Evolutionary conservation across 2,888 invertebrate species (phyloP).

Genomic region (Troides oblongomaculatus): DNA sequence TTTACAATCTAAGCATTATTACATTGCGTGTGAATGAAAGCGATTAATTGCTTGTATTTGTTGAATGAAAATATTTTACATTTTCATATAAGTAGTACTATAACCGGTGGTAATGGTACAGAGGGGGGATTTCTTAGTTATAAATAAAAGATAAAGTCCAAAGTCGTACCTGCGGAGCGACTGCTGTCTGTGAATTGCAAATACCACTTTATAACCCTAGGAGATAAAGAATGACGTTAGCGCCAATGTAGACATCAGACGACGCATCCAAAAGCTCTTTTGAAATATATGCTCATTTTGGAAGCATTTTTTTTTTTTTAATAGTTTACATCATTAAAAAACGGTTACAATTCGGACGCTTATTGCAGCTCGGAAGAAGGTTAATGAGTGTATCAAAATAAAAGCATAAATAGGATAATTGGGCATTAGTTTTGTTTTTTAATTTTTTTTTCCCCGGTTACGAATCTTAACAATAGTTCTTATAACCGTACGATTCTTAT

Average conservation of each 20-base stretch:
- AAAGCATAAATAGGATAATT: constrained; percentile 30
- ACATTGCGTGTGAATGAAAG: constrained; percentile 15
- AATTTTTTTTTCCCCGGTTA: constrained; percentile 41
- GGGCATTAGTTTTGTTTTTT: constrained; percentile 20
- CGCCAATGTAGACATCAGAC: constrained; percentile 35
- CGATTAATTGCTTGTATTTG: constrained; percentile 18
- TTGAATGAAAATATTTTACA: constrained; percentile 12
- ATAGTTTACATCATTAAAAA: constrained; percentile 11
- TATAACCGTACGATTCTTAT: constrained; percentile 54
- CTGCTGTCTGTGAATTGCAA: constrained; percentile 76
- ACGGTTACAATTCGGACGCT: background rate
- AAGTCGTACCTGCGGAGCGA: constrained; percentile 66
- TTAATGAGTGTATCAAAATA: constrained; percentile 27
- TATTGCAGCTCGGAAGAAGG: constrained; percentile 16
- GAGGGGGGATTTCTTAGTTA: constrained; percentile 62
- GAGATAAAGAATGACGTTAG: constrained; percentile 47
- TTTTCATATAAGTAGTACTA: background rate
- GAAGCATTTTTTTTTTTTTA: constrained; percentile 39
- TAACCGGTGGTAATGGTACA: constrained; percentile 38
- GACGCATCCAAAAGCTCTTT: constrained; percentile 15
- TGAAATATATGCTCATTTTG: constrained; percentile 37
- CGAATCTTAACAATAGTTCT: constrained; percentile 60
- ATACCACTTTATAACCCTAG: constrained; percentile 57
- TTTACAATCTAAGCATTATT: constrained; percentile 20
- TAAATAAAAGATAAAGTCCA: constrained; percentile 77